phyloP scores from a whole-genome alignment of 2,797 vertebrate genomes.

The Lates japonicus region DNA sequence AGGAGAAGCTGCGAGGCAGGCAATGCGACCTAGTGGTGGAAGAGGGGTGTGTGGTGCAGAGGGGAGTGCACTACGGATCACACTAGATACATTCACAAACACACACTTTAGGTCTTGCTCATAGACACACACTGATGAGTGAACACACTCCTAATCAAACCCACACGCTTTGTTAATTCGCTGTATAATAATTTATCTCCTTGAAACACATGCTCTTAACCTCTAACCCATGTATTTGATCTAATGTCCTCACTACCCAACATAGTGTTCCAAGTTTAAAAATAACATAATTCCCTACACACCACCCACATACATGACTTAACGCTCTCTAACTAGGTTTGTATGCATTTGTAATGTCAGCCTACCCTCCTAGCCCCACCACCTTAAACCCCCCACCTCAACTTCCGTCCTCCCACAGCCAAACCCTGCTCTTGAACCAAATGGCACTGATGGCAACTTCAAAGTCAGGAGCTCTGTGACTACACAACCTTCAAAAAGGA shows the following conservation, averaged over 20 bases:
- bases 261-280: conserved; percentile 67
- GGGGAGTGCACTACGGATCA: conserved; percentile 44
- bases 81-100: conserved; percentile 38
- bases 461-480: conserved; percentile 62
- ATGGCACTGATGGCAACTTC: conserved; percentile 69
- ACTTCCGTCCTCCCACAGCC: conserved; percentile 34
- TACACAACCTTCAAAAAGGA: conserved; percentile 34
- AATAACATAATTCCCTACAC: conserved; percentile 75
- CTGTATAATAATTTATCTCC: conserved; percentile 69
- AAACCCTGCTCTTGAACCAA: conserved; percentile 56
- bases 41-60: conserved; percentile 67
- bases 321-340: conserved; percentile 62
- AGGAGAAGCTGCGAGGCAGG: conserved; percentile 73
- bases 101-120: conserved; percentile 39
- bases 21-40: conserved; percentile 87
- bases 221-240: conserved; percentile 72
- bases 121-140: conserved; percentile 38
- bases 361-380: conserved; percentile 38
- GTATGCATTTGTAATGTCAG: conserved; percentile 51
- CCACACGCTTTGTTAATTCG: conserved; percentile 51
- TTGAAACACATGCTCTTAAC: conserved; percentile 71
- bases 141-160: conserved; percentile 40
- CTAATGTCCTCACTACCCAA: conserved; percentile 58
- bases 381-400: conserved; percentile 10
- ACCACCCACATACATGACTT: conserved; percentile 64